Base-by-base conservation (phyloP, 2,113 vertebrate species). In the Leucoraja erinaceus region DNA sequence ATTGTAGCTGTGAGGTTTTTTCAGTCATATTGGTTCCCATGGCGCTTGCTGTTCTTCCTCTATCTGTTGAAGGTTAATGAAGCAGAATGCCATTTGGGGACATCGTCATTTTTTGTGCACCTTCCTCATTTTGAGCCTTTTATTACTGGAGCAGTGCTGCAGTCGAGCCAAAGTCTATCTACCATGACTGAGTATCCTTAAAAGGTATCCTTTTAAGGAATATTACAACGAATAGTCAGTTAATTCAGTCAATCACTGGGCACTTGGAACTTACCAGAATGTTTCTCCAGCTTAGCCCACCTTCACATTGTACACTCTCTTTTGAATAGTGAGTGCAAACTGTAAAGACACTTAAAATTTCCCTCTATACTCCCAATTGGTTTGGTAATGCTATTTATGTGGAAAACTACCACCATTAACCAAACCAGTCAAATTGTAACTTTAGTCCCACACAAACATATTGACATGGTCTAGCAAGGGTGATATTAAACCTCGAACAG, bases 11-110 rank as follows among this genome's bases (percentile, higher is more conserved):
- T 10, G 72, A 54, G 22, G 22, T 28, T 66, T 74, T 74, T 33
- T 72, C 90, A 91, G 66, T 38, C 90, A 91, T 91, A 38, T 91
- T 91, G 18, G 38, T 70, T 33, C 66, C 66, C 66, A 5, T 38
- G 66, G 33, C 68, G 38, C 88, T 54, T 72, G 66, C 88, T 72
- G 88, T 72, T 91, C 72, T 38, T n/a, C 66, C 66, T 70, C 8
- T 90, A 33, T 91, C 66, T 74, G 66, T 33, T 47, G 28, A 54
- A 91, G 66, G 38, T 22, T 91, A 91, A 91, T 91, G 63, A 91
- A 72, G 22, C 66, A 47, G 28, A 91, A 91, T 74, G 90, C 33
- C 33, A 72, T 68, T 54, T 18, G 20, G 38, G 72, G 8, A 14
- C 68, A 91, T 25, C 9, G 54, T 72, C 90, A 91, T 33, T 11